Evolutionary conservation across 2,113 vertebrate genomes (phyloP), one percentile per base, ranked within the genome.

Genomic region (Leptodactylus fuscus): DNA sequence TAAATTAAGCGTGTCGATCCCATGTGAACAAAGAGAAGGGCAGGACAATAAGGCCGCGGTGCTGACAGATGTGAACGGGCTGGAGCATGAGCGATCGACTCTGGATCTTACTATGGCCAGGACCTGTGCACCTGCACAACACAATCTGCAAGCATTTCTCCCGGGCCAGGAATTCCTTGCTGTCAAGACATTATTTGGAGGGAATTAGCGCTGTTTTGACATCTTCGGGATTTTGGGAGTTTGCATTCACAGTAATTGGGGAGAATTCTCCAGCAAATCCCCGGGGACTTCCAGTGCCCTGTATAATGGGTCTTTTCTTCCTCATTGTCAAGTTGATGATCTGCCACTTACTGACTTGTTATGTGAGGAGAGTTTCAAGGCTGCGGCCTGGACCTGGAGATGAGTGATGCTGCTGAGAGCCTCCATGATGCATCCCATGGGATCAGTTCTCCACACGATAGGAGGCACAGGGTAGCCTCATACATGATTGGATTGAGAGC

Each of bases 51-150:
- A 91, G 92, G 91, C 88, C 62, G 27, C 55, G 75, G 91, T 4
- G 96, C 95, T 96, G 96, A 98, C 94, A 96, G 97, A 97, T 91
- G 90, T 82, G 87, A 89, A 87, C 87, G 87, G 87, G 91, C 95
- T 95, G 94, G 83, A 82, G 88, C 79, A 36, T 46, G 76, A 58
- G 46, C 87, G 49, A n/a, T 83, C 87, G 85, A 85, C 1, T 89
- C 89, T 88, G 88, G 70, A 89, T 85, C 53, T 85, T 84, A 48
- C 77, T 80, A 32, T 81, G 44, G 27, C 34, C 20, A 22, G 0
- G 32, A 87, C 85, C 87, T 85, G 38, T 87, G 89, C 91, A 92
- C 91, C 91, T 93, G 91, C 88, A 89, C 12, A 15, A 10, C 15
- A 46, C 24, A 1, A 7, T 11, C 29, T 7, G 44, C 9, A 15